These are phyloP conservation scores for Ischnura elegans DNA, from an alignment of 2,888 invertebrate genomes.

Conservation along the genomic window DNA sequence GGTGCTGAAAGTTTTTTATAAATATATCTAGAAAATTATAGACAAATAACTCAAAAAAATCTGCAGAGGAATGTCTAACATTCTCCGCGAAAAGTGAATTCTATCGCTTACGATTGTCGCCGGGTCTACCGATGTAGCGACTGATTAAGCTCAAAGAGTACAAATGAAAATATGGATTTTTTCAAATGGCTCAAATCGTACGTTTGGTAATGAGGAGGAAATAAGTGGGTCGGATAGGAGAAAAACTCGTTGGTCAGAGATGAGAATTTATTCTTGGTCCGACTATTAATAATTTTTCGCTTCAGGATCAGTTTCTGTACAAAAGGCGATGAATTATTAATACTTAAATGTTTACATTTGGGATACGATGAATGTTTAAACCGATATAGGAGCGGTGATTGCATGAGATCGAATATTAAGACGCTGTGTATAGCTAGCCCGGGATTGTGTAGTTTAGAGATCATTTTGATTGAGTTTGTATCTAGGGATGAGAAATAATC, in stretches of 20 bases:
- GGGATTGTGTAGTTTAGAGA: background rate
- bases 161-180: conserved; percentile 6
- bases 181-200: conserved; percentile 55
- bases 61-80: background rate
- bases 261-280: background rate
- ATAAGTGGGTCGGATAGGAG: background rate
- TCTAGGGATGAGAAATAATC: background rate
- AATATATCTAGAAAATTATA: background rate
- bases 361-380: background rate
- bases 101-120: background rate
- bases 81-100: background rate
- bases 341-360: background rate
- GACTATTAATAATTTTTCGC: conserved; percentile 3
- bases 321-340: background rate
- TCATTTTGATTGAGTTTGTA: background rate
- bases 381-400: background rate
- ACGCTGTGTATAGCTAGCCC: background rate
- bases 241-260: background rate
- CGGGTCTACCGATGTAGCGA: background rate
- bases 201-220: background rate
- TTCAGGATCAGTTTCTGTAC: background rate
- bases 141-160: conserved; percentile 38
- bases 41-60: conserved; percentile 22
- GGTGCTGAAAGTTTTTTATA: conserved; percentile 62
- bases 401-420: background rate